A percentile compares a stretch with the other conserved stretches of the same genome.
phyloP scores from a whole-genome alignment of 2,113 vertebrate genomes.

The Phocoena sinus region DNA sequence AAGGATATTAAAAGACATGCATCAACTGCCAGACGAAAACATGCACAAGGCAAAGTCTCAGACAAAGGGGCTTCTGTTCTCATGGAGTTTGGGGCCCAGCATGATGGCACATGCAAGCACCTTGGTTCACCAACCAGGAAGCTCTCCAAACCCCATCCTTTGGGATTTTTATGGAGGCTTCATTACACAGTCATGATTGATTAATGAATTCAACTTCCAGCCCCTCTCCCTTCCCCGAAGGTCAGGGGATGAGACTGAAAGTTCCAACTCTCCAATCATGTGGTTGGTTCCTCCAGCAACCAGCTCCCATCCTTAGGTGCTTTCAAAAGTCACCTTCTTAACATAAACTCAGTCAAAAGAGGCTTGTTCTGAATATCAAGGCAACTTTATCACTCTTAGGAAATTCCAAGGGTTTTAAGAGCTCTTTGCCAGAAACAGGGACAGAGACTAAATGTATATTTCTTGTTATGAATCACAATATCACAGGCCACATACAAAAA shows the following conservation, averaged over 20 bases:
- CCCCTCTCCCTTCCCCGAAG: not conserved
- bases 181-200: not conserved
- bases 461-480: not conserved
- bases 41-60: not conserved
- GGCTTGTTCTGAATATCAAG: not conserved
- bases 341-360: not conserved
- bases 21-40: not conserved
- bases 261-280: not conserved
- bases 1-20: not conserved
- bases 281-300: not conserved
- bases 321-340: not conserved
- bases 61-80: not conserved
- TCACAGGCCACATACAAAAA: not conserved
- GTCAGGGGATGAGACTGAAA: not conserved
- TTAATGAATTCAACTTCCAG: not conserved
- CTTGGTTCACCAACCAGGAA: not conserved
- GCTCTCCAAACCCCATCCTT: not conserved
- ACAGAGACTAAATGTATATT: not conserved
- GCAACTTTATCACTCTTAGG: not conserved
- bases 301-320: not conserved
- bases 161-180: not conserved
- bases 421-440: not conserved
- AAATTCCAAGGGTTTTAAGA: not conserved
- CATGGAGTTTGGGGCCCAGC: not conserved
- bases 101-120: not conserved